Evolutionary conservation across 2,797 vertebrate genomes (phyloP).

Genomic region (Coluber constrictor): DNA sequence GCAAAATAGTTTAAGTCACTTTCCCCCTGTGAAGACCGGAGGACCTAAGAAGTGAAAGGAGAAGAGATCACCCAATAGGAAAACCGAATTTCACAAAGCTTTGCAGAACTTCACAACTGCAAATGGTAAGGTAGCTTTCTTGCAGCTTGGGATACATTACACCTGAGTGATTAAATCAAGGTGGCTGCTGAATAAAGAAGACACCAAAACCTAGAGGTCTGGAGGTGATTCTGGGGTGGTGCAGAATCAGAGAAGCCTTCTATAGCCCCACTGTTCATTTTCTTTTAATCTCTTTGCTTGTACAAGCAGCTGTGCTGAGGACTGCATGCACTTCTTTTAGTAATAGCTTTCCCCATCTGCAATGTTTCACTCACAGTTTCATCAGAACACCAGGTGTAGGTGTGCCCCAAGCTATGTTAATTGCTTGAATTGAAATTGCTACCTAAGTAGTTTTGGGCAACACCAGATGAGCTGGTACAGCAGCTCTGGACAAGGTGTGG

Average conservation of each 20-base stretch:
- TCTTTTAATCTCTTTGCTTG: neutral
- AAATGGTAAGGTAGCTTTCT: neutral
- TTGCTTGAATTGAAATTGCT: conserved; percentile 60
- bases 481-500: conserved; percentile 41
- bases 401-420: conserved; percentile 50
- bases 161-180: neutral
- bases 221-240: neutral
- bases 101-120: neutral
- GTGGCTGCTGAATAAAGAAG: neutral
- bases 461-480: conserved; percentile 40
- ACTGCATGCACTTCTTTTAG: neutral
- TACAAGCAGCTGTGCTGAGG: conserved; percentile 33
- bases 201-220: neutral
- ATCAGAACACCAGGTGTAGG: conserved; percentile 60
- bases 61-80: neutral
- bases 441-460: conserved; percentile 40
- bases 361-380: conserved; percentile 51
- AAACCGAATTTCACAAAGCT: neutral
- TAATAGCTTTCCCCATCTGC: neutral
- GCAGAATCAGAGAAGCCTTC: neutral
- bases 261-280: neutral
- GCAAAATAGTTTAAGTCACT: neutral
- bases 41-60: neutral
- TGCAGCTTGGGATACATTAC: too few species aligned
- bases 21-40: neutral